These are phyloP conservation scores for Bathybates hornii DNA, from an alignment of 2,113 vertebrate species.

Conservation along the genomic window DNA sequence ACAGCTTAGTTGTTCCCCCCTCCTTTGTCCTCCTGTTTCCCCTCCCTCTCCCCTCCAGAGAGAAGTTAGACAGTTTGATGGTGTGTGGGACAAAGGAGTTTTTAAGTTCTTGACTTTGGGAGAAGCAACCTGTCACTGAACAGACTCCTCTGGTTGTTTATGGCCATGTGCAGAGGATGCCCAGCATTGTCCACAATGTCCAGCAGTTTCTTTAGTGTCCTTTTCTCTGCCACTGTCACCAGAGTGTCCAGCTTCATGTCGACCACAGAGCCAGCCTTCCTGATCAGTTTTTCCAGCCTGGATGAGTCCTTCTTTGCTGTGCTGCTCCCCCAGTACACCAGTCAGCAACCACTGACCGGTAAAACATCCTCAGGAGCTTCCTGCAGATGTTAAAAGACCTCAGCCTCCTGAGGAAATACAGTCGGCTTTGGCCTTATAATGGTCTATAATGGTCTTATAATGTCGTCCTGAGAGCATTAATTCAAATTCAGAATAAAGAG, in stretches of 20 bases:
- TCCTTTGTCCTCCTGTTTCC: background rate
- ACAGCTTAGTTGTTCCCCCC: background rate
- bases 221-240: background rate
- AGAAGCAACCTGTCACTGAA: background rate
- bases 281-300: background rate
- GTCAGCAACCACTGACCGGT: accelerated
- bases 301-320: background rate
- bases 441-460: background rate
- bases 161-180: background rate
- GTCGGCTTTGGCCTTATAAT: background rate
- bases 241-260: background rate
- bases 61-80: accelerated
- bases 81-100: accelerated
- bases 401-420: background rate
- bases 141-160: background rate
- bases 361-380: background rate
- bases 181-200: background rate
- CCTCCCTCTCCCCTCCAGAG: background rate
- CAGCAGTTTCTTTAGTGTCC: background rate
- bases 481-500: background rate
- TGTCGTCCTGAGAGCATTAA: background rate
- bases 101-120: background rate
- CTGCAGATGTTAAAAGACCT: background rate
- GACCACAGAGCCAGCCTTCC: background rate
- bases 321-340: background rate